Base-by-base conservation (phyloP, 2,113 vertebrate species). In the Puntigrus tetrazona region DNA sequence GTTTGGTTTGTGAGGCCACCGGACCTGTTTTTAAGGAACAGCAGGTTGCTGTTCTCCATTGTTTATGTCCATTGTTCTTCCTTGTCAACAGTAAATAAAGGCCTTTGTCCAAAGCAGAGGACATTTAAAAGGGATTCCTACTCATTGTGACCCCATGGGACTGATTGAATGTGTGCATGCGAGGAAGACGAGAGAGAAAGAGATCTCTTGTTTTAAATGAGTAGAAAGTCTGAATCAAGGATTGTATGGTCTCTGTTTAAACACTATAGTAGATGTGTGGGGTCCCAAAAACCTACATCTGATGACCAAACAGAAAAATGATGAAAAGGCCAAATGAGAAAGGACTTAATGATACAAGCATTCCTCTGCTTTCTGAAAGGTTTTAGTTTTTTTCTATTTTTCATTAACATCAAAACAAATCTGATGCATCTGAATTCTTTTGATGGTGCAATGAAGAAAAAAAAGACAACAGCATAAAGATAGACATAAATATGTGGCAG, bases 81-180 rank as follows among this genome's bases (percentile, higher is more conserved):
- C 73, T 88, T 76, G 77, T 78, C 47, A 85, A 63, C 80, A 87
- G 78, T 85, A 87, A 85, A 88, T 87, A 83, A 87, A 81, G 77
- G 22, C 67, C 80, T 88, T 88, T 83, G 85, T 88, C 67, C 74
- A 18, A 52, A 69, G 47, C 50, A 36, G 63, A 72, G 67, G 83
- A 80, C 59, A 70, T 80, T 83, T 75, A 52, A 45, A 85, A 52
- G 80, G 83, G 80, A 83, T 78, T 82, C 78, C 57, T 81, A 18
- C 61, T 77, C 20, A 9, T 57, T 74, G 55, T 76, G 84, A 88
- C 87, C 81, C 76, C 75, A 41, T 75, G 87, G 55, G 85, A 81
- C 73, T 84, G 65, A 43, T 14, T 81, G 65, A 36, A 57, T 86
- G 74, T 43, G 65, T 78, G 57, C 31, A 2, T 75, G 73, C 65